Evolutionary conservation across 1,140 invertebrate species (phyloP), one percentile per base, ranked within the genome.

Genomic region (Drosophila willistoni): DNA sequence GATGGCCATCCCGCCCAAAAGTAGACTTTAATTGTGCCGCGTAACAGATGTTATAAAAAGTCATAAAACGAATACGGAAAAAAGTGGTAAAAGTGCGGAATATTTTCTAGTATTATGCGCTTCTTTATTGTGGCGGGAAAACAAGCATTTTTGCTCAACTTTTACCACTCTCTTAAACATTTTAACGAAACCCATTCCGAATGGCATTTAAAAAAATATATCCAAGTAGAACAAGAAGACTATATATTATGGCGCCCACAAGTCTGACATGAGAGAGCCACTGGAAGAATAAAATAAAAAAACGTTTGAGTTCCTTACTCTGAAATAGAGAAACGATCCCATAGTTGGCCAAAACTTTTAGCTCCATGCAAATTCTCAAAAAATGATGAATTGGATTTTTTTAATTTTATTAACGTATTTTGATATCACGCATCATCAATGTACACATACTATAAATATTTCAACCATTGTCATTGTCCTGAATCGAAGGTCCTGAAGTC

Each of bases 331-430:
- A 0, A 25, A 25, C 22, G 2, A 25, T 25, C 3, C 22, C 3
- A 25, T 7, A 29, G 29, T 6, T 7, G 29, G 29, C 29, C 29
- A 7, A 1, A 25, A 25, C 22, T 25, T 25, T 25, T 25, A 3
- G 4, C 22, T 22, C 19, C 2, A 4, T 25, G 3, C 22, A 25
- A 25, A 4, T 25, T 25, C 3, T 25, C 22, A 3, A 2, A 25
- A 25, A 25, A 25, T 25, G 22, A 4, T 25, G 22, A 25, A 25
- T 29, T 6, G 5, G 29, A 29, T 29, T 54, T 80, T 80, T 25
- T 71, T 64, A 68, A n/a, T 61, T 71, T 57, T 12, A 41, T 47
- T 29, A 55, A 7, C 19, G 13, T 29, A 41, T 36, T 41, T 59
- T 3, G 19, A 36, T 59, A 59, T 59, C 56, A 59, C 14, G 29